Percentiles rank a stretch among this genome's conserved stretches.
These are phyloP conservation scores for Saguinus oedipus DNA, from an alignment of 2,797 vertebrate species.

Conservation along the genomic window DNA sequence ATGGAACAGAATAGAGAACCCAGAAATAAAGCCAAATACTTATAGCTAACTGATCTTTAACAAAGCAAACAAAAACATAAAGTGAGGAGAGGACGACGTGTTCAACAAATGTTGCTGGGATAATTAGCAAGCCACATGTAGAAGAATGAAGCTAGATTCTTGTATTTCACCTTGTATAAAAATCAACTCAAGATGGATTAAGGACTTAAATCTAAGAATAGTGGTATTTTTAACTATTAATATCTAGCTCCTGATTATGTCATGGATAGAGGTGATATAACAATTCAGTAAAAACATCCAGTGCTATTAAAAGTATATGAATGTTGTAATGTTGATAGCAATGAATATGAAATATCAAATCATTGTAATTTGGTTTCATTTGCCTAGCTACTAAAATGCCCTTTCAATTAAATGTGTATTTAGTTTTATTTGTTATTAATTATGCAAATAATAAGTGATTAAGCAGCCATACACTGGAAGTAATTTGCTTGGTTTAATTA, in stretches of 20 bases:
- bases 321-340: not conserved
- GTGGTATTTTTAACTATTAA: not conserved
- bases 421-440: conserved; percentile 8
- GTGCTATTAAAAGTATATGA: not conserved
- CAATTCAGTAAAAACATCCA: not conserved
- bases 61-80: too few species aligned
- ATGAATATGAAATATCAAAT: conserved; percentile 23
- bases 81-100: too few species aligned
- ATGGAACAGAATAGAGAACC: too few species aligned
- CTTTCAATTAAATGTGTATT: not conserved
- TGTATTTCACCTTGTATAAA: too few species aligned
- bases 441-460: not conserved
- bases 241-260: not conserved
- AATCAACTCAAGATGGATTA: not conserved
- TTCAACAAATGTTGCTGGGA: too few species aligned
- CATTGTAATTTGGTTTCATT: not conserved
- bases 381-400: not conserved
- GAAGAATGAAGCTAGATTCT: too few species aligned
- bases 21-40: too few species aligned
- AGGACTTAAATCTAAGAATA: not conserved
- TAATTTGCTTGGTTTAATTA: not conserved
- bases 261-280: not conserved
- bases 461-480: not conserved
- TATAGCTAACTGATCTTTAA: too few species aligned
- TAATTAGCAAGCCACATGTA: too few species aligned